These are phyloP conservation scores for Nothobranchius kuhntae DNA, from an alignment of 2,113 vertebrate species.

Conservation along the genomic window DNA sequence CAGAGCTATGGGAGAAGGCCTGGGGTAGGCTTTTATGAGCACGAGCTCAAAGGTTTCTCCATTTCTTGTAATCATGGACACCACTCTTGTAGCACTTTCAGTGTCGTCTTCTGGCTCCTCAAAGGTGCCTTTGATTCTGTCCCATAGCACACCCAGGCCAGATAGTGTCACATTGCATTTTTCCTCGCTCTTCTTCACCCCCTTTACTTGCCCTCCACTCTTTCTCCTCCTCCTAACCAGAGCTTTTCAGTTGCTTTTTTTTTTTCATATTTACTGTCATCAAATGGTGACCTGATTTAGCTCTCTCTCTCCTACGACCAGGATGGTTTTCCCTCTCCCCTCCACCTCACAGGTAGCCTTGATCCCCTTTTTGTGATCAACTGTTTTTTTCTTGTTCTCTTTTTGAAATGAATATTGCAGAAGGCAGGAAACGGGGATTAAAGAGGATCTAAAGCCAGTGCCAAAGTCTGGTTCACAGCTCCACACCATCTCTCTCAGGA, in stretches of 20 bases:
- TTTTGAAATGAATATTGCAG: constrained; percentile 74
- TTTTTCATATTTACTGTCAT: constrained; percentile 50
- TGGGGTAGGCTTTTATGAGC: constrained; percentile 76
- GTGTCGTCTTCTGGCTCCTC: constrained; percentile 74
- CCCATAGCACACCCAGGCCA: constrained; percentile 61
- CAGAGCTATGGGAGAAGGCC: constrained; percentile 68
- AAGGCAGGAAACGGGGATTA: constrained; percentile 67
- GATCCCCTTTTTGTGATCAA: constrained; percentile 61
- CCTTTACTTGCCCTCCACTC: constrained; percentile 23
- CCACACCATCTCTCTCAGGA: constrained; percentile 53
- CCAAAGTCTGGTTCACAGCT: constrained; percentile 49
- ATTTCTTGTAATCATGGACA: constrained; percentile 83
- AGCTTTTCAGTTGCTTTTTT: constrained; percentile 40
- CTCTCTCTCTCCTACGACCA: constrained; percentile 37
- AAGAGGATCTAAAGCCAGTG: constrained; percentile 66
- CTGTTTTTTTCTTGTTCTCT: constrained; percentile 51
- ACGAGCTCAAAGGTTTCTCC: constrained; percentile 76
- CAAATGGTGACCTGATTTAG: constrained; percentile 47
- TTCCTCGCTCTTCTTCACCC: constrained; percentile 33
- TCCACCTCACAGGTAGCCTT: constrained; percentile 44
- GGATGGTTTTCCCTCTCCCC: constrained; percentile 27
- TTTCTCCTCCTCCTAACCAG: constrained; percentile 21
- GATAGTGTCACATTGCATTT: constrained; percentile 67
- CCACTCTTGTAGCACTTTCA: constrained; percentile 69
- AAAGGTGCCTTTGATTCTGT: constrained; percentile 79